Evolutionary conservation across 1,140 invertebrate species (phyloP).

Genomic region (Psilanteris sp.): DNA sequence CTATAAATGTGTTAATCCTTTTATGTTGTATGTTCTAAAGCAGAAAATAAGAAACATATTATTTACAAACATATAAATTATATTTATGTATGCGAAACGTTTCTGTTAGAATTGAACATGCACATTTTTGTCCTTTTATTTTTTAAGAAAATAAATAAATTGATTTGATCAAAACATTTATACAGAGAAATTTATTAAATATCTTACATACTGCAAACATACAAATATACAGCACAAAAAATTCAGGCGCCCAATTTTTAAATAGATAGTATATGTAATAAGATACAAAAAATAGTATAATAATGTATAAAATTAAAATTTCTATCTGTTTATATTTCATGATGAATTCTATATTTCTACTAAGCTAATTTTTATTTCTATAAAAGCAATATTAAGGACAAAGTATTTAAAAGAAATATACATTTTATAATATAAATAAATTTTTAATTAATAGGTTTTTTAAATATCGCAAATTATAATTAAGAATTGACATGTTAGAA

Average conservation of each 20-base stretch:
- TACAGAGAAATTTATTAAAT: background rate
- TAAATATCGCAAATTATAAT: background rate
- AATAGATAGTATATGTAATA: background rate
- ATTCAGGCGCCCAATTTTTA: background rate
- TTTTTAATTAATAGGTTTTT: background rate
- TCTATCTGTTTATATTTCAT: no score
- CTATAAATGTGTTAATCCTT: no score
- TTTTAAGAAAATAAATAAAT: no score
- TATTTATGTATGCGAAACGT: no score
- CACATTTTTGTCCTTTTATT: no score
- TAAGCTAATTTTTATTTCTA: background rate
- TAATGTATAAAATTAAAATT: no score
- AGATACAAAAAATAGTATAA: no score
- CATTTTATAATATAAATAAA: background rate
- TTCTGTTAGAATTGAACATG: no score
- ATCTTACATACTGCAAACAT: constrained; percentile 10
- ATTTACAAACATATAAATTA: no score
- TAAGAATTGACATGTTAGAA: background rate
- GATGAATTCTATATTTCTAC: background rate
- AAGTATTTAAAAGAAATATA: background rate
- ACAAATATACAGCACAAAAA: background rate
- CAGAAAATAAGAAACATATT: no score
- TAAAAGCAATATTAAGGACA: background rate
- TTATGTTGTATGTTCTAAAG: no score
- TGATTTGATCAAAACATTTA: background rate